phyloP scores from a whole-genome alignment of 1,140 invertebrate genomes.

The Drosophila nikananu region DNA sequence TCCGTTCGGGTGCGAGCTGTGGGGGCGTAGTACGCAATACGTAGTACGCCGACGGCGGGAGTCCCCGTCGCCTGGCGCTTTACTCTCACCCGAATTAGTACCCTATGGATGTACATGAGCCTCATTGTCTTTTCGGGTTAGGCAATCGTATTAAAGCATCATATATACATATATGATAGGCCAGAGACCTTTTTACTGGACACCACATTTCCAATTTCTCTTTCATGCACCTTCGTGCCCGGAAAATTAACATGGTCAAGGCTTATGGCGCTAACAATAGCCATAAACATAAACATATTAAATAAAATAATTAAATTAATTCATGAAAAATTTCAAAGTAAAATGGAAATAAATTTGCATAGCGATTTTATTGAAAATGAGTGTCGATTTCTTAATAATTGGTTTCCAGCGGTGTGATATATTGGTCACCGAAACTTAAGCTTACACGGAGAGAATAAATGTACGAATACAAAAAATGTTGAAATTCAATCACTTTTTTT shows the following conservation, averaged over 20 bases:
- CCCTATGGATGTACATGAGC: constrained; percentile 12
- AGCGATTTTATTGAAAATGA: constrained; percentile 18
- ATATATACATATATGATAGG: constrained; percentile 4
- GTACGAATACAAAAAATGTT: too few species aligned
- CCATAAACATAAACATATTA: constrained; percentile 28
- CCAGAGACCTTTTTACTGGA: constrained; percentile 44
- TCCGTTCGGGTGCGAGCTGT: constrained; percentile 9
- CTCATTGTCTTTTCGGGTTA: constrained; percentile 32
- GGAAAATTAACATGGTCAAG: constrained; percentile 71
- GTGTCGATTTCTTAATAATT: constrained; percentile 25
- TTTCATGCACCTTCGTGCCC: constrained; percentile 48
- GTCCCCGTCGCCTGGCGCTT: constrained; percentile 16
- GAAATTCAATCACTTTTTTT: too few species aligned
- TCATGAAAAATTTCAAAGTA: constrained; percentile 28
- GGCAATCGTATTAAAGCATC: constrained; percentile 40
- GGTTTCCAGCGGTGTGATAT: constrained; percentile 17
- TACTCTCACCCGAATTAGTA: constrained; percentile 29
- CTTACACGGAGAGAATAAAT: constrained; percentile 3
- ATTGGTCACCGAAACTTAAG: constrained; percentile 12
- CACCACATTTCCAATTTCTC: constrained; percentile 56
- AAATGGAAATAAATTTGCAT: constrained; percentile 33
- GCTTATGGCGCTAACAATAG: constrained; percentile 45
- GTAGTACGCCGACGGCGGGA: constrained; percentile 4
- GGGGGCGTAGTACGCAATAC: constrained; percentile 16
- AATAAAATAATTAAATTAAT: constrained; percentile 73